A percentile compares a stretch with the other conserved stretches of the same genome.
These are phyloP conservation scores for Caenorhabditis elegans DNA, from an alignment of 1,140 invertebrate genomes.

Conservation along the genomic window DNA sequence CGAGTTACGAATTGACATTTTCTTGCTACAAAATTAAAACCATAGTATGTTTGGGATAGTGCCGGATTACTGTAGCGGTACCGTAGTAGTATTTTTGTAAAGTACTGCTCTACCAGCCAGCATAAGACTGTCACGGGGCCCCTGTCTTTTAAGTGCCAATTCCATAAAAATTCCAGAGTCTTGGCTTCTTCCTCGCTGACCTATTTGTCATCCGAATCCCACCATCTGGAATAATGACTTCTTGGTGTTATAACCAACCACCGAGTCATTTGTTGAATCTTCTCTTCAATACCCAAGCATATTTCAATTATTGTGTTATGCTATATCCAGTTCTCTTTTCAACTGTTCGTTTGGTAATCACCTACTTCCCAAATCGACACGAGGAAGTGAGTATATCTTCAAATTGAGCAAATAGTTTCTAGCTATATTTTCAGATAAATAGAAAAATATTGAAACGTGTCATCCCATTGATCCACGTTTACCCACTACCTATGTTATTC, in stretches of 20 bases:
- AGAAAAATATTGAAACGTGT: background rate
- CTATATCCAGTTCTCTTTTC: background rate
- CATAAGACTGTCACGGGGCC: no score
- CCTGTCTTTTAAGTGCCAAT: background rate
- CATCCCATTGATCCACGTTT: background rate
- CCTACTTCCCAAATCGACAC: background rate
- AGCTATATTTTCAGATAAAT: background rate
- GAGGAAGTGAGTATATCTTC: background rate
- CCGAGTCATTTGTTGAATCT: background rate
- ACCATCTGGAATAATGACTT: background rate
- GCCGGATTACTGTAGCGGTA: no score
- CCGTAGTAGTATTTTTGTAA: no score
- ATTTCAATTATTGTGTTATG: background rate
- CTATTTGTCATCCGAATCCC: background rate
- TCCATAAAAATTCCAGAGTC: background rate
- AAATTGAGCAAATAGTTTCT: background rate
- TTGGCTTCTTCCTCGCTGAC: background rate
- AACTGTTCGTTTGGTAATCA: background rate
- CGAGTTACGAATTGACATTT: no score
- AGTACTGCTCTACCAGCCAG: no score
- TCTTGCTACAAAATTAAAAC: no score
- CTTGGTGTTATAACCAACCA: background rate
- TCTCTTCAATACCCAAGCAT: background rate
- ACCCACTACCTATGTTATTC: background rate
- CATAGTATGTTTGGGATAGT: no score